Percentiles rank a stretch among this genome's conserved stretches.
phyloP scores from a whole-genome alignment of 2,113 vertebrate species.

The Coreoperca whiteheadi region DNA sequence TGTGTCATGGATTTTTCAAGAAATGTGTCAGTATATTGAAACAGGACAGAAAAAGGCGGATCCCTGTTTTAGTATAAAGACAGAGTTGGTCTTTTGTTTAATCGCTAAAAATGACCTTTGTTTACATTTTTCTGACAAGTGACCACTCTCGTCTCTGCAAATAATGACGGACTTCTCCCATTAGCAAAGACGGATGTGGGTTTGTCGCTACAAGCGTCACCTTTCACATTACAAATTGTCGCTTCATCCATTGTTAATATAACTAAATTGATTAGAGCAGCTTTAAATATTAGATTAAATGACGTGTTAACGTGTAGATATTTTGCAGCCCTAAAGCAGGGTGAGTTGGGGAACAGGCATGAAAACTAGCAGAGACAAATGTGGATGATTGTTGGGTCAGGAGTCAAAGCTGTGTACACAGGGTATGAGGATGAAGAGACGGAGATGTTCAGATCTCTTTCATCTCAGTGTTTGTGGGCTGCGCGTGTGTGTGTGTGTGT shows the following conservation, averaged over 20 bases:
- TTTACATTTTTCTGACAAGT: too few species aligned
- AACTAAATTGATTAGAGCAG: neutral
- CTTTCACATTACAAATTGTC: neutral
- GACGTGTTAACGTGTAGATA: neutral
- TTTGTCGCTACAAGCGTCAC: neutral
- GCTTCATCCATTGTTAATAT: neutral
- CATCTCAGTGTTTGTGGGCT: neutral
- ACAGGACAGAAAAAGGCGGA: neutral
- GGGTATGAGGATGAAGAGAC: slow-evolving; percentile 2
- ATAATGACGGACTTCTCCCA: too few species aligned
- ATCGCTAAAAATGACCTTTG: too few species aligned
- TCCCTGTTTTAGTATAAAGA: neutral
- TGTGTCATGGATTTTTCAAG: neutral
- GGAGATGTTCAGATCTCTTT: neutral
- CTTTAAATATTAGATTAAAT: neutral
- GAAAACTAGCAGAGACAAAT: neutral
- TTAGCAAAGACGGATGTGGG: neutral
- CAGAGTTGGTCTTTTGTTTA: neutral
- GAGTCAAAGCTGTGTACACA: slow-evolving; percentile 31
- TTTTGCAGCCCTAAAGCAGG: neutral
- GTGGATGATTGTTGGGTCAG: neutral
- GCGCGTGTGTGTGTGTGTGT: neutral
- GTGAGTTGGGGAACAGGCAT: neutral
- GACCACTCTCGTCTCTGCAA: too few species aligned
- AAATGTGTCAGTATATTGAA: too few species aligned